Conservation (phyloP, 2,113 vertebrate species). For the Herpetotheres cachinnans region DNA sequence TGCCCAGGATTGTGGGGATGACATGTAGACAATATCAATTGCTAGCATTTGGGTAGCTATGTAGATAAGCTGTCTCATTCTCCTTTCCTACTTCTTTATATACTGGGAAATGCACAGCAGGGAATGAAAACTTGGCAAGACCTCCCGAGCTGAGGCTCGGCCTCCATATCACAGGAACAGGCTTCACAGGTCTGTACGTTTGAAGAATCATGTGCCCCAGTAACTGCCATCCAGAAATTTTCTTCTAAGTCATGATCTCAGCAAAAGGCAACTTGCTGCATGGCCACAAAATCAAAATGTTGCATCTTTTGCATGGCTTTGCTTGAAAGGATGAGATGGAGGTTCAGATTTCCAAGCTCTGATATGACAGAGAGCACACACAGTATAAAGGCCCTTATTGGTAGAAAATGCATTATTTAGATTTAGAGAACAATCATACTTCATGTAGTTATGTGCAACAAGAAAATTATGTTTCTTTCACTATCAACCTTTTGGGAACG, state of each 20-base stretch:
- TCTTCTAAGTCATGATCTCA: not conserved
- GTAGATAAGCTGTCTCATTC: not conserved
- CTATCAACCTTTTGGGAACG: not conserved
- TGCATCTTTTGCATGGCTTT: not conserved
- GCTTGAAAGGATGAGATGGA: not conserved
- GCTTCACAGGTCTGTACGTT: not conserved
- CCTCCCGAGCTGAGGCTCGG: not conserved
- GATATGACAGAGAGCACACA: not conserved
- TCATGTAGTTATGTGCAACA: not conserved
- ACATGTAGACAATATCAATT: not conserved
- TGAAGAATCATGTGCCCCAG: not conserved
- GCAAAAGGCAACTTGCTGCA: not conserved
- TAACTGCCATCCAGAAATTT: not conserved
- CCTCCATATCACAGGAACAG: not conserved
- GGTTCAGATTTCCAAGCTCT: not conserved
- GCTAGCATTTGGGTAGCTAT: not conserved
- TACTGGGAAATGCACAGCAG: not conserved
- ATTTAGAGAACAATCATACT: not conserved
- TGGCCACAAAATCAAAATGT: not conserved
- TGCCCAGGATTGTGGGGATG: not conserved
- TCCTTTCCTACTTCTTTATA: not conserved
- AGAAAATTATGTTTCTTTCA: not conserved
- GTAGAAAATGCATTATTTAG: not conserved
- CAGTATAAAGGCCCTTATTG: not conserved
- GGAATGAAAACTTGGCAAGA: not conserved